phyloP scores from a whole-genome alignment of 2,797 vertebrate genomes.

The Nannoperca australis region DNA sequence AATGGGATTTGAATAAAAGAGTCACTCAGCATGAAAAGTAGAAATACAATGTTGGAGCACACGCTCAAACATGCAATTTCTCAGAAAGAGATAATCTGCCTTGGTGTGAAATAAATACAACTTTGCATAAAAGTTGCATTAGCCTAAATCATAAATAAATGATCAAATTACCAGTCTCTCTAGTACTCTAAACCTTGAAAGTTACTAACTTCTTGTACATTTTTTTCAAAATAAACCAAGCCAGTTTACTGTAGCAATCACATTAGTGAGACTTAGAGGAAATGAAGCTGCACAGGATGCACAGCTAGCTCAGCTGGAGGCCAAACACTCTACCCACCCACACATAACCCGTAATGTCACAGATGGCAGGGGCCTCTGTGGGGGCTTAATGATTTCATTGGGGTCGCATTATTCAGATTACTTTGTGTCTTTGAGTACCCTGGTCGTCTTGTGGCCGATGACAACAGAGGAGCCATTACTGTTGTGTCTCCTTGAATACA shows the following conservation, averaged over 20 bases:
- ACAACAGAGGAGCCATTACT: conserved; percentile 43
- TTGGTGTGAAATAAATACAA: conserved; percentile 26
- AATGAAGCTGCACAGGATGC: conserved; percentile 63
- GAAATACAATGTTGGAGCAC: conserved; percentile 37
- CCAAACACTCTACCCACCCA: conserved; percentile 67
- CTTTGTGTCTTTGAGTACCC: conserved; percentile 56
- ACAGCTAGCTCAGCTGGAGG: conserved; percentile 71
- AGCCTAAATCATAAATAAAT: conserved; percentile 38
- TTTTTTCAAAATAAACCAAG: conserved; percentile 26
- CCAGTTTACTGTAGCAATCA: conserved; percentile 41
- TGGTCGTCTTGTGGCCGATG: conserved; percentile 47
- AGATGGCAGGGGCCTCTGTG: conserved; percentile 70
- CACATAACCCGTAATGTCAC: conserved; percentile 73
- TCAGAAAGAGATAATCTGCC: conserved; percentile 19
- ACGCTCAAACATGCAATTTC: conserved; percentile 10
- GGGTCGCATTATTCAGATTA: conserved; percentile 65
- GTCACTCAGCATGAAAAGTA: conserved; percentile 31
- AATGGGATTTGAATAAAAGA: conserved; percentile 53
- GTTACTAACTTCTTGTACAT: conserved; percentile 17
- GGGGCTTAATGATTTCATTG: conserved; percentile 63
- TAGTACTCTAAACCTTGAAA: conserved; percentile 3
- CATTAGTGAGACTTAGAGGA: conserved; percentile 57
- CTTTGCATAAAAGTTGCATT: conserved; percentile 5
- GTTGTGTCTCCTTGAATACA: conserved; percentile 60
- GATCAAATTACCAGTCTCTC: conserved; percentile 33